Evolutionary conservation across 2,888 invertebrate genomes (phyloP).

Genomic region (Ochropleura plecta): DNA sequence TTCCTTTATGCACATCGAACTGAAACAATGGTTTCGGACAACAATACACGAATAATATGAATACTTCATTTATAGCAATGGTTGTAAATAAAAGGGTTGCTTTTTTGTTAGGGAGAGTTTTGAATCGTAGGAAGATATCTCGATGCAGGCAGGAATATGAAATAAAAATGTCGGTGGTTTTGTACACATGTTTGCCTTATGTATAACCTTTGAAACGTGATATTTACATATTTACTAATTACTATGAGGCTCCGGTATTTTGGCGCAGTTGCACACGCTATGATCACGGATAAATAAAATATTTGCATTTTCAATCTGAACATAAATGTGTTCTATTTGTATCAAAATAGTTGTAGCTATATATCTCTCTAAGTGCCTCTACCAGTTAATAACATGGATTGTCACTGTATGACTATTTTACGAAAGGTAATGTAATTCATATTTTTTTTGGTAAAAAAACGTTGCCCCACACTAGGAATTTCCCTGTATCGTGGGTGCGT

Average conservation of each 20-base stretch:
- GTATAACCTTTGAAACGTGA: no score
- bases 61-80: slow-evolving; percentile 28
- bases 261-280: no score
- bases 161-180: not conserved
- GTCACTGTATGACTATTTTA: no score
- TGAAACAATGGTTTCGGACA: slow-evolving; percentile 39
- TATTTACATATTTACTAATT: no score
- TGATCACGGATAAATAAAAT: not conserved
- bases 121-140: not conserved
- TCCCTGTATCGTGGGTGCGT: no score
- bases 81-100: slow-evolving; percentile 1
- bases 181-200: not conserved
- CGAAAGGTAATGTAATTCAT: no score
- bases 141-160: not conserved
- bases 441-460: no score
- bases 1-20: slow-evolving; percentile 42
- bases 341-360: not conserved
- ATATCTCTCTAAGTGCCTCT: no score
- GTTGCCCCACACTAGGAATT: no score
- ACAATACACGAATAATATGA: slow-evolving; percentile 47
- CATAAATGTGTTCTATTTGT: not conserved
- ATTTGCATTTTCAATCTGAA: not conserved
- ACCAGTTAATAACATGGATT: no score
- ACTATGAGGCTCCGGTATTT: no score
- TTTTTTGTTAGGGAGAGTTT: not conserved